Base-by-base conservation (phyloP, 37 sponge, comb jelly and placozoan genomes). In the Aplysina aerophoba region DNA sequence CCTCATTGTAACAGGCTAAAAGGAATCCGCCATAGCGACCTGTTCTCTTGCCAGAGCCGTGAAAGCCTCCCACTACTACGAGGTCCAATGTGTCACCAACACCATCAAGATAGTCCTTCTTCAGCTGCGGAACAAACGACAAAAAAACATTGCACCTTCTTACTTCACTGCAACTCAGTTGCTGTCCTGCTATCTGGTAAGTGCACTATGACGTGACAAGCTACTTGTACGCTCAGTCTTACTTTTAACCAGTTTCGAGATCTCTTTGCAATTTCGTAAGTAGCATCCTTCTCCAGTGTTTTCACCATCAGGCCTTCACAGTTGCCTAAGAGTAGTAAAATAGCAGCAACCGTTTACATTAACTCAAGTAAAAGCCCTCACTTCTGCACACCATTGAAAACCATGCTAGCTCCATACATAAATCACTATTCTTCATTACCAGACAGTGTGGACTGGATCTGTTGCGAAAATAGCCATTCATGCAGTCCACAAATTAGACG, bases 231-330 rank as follows among this genome's bases (percentile, higher is more conserved):
- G 22, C 24, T 40, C 14, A 14, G 22, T 24, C 78, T n/a, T 74
- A 96, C 98, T 87, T 98, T 98, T 62, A 98, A 86, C 99, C 99
- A 98, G 91, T 96, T 98, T 73, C 91, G 95, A 15, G 99, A 98
- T 14, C 99, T 53, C 83, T 93, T 94, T 20, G 97, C 97, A 67
- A 98, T 98, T 78, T 98, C 99, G 59, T 98, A 98, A 0, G 97
- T 96, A 19, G 99, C 99, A 81, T 94, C 92, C 22, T 85, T 91
- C 33, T 96, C 97, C 38, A 98, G 84, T 3, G 94, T 94, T 72
- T 98, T 98, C 54, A 98, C 93, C 99, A 98, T 98, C 61, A 98
- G 72, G n/a, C 99, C 99, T 84, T 98, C 99, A 89, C 99, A 98
- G 73, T 92, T 93, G 0, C 95, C 96, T 95, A 38, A n/a, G 31